Evolutionary conservation across 2,113 vertebrate genomes (phyloP).

Genomic region (Machaerirhynchus nigripectus): DNA sequence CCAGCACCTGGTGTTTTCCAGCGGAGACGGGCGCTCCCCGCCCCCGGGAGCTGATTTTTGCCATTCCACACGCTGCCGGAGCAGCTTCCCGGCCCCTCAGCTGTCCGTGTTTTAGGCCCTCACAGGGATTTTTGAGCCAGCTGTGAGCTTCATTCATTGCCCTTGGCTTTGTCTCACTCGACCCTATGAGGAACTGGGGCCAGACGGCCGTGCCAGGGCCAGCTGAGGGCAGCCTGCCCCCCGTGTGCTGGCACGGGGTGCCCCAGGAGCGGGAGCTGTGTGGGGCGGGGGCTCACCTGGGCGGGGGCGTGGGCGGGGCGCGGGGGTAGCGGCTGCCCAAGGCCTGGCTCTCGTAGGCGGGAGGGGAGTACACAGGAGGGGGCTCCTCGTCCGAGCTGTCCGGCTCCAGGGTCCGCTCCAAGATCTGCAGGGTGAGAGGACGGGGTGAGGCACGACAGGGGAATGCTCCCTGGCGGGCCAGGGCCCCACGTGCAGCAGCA

Average conservation of each 20-base stretch:
- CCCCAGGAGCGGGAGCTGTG: rapidly evolving
- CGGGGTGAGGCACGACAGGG: background rate
- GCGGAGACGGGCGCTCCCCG: rapidly evolving
- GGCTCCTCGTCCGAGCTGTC: constrained; percentile 97
- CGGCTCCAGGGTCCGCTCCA: constrained; percentile 92
- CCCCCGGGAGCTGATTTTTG: background rate
- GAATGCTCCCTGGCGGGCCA: rapidly evolving
- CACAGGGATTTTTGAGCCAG: background rate
- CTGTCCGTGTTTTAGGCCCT: background rate
- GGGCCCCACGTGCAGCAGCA: rapidly evolving
- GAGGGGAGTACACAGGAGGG: constrained; percentile 93
- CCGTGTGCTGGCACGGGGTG: background rate
- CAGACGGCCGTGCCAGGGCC: background rate
- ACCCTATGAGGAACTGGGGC: rapidly evolving
- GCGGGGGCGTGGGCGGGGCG: constrained; percentile 81
- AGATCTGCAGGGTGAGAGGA: constrained; percentile 72
- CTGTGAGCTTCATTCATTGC: constrained; percentile 37
- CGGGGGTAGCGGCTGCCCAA: constrained; percentile 72
- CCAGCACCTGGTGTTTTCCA: constrained; percentile 12
- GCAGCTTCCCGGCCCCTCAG: background rate
- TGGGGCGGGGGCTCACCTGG: constrained; percentile 73
- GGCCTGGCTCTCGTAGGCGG: constrained; percentile 86
- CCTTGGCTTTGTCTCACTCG: background rate
- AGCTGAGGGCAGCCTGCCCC: rapidly evolving
- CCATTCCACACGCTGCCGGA: background rate